Evolutionary conservation across 2,113 vertebrate species (phyloP).

Genomic region (Eupsittula cactorum): DNA sequence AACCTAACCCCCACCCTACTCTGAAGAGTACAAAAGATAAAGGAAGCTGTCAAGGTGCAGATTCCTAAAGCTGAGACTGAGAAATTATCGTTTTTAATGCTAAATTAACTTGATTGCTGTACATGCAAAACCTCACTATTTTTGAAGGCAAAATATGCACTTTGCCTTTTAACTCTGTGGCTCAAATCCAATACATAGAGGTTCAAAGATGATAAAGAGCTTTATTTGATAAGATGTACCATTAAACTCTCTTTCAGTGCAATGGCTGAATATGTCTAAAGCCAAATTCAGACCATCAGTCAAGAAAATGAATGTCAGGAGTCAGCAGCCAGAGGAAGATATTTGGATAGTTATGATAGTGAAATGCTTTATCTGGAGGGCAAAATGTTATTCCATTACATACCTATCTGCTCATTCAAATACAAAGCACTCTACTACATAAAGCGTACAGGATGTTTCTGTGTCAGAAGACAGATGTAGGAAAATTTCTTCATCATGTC

Average conservation of each 20-base stretch:
- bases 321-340: neutral
- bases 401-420: neutral
- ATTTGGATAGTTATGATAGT: neutral
- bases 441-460: neutral
- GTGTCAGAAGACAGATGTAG: neutral
- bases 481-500: neutral
- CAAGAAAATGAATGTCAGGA: neutral
- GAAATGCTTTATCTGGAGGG: conserved; percentile 6
- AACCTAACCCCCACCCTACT: neutral
- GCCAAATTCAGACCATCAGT: neutral
- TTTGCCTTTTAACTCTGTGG: neutral
- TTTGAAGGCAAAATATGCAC: neutral
- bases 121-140: neutral
- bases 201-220: neutral
- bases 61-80: neutral
- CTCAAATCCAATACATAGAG: neutral
- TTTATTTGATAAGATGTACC: neutral
- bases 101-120: neutral
- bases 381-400: conserved; percentile 15
- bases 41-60: neutral
- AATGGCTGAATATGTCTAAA: neutral
- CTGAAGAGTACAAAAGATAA: neutral
- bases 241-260: neutral
- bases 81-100: neutral
- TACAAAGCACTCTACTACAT: neutral